A percentile compares a stretch with the other conserved stretches of the same genome.
These are phyloP conservation scores for Zosterops borbonicus DNA, from an alignment of 2,113 vertebrate species.

Conservation along the genomic window DNA sequence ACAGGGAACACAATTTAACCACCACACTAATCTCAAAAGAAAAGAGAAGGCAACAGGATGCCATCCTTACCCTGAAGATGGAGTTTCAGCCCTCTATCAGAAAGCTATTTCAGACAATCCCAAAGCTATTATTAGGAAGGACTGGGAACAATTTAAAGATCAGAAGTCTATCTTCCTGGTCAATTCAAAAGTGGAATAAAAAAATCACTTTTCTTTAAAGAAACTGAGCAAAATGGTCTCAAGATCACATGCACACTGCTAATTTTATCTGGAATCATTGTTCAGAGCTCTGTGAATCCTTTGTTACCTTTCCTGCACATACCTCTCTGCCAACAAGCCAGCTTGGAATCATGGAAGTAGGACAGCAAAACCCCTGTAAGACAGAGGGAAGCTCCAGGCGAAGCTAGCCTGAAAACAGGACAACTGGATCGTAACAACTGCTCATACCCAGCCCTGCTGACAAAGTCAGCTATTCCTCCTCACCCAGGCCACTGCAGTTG, in stretches of 20 bases:
- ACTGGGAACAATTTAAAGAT: slow-evolving; percentile 27
- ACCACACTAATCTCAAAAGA: background rate
- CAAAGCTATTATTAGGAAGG: slow-evolving; percentile 2
- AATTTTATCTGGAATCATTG: background rate
- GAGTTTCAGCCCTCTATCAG: background rate
- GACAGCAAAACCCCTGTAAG: background rate
- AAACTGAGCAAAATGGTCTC: background rate
- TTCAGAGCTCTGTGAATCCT: background rate
- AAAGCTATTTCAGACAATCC: slow-evolving; percentile 23
- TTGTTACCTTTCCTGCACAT: background rate
- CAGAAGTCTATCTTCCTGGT: background rate
- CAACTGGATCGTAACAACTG: background rate
- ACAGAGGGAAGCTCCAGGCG: background rate
- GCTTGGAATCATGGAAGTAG: background rate
- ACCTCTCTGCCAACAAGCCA: background rate
- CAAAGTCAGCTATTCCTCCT: background rate
- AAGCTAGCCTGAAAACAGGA: background rate
- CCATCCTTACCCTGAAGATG: background rate
- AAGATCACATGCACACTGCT: background rate
- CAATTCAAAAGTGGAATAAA: background rate
- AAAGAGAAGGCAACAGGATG: slow-evolving; percentile 23
- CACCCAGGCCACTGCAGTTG: background rate
- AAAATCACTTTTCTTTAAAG: background rate
- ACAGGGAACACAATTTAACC: background rate
- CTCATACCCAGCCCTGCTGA: background rate